Conservation (phyloP, 2,797 vertebrate species). For the Ambastaia sidthimunki region DNA sequence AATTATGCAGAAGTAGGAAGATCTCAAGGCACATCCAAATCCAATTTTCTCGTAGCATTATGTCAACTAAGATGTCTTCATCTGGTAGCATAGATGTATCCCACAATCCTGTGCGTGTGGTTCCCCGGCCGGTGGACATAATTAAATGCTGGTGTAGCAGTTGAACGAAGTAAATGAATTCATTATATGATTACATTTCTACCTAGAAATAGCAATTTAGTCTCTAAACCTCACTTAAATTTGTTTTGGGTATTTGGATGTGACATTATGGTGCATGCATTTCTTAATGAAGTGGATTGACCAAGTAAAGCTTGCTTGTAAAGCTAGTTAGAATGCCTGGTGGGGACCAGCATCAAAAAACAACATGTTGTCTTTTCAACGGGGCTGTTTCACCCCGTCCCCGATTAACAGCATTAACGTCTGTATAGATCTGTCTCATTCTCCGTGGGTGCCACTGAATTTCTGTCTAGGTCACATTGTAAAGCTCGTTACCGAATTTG, state of each 20-base stretch:
- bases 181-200: not conserved
- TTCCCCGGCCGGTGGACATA: not conserved
- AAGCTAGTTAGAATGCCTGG: too few species aligned
- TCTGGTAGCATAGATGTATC: not conserved
- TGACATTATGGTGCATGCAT: not conserved
- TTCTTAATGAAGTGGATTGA: too few species aligned
- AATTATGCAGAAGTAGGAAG: constrained; percentile 9
- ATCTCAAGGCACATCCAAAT: not conserved
- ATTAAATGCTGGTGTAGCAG: not conserved
- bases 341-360: not conserved
- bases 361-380: not conserved
- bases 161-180: not conserved
- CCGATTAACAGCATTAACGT: constrained; percentile 35
- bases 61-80: not conserved
- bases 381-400: constrained; percentile 3
- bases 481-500: constrained; percentile 51
- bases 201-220: not conserved
- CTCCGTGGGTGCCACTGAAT: constrained; percentile 37
- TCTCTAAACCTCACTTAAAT: constrained; percentile 27
- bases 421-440: constrained; percentile 42
- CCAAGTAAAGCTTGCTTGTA: too few species aligned
- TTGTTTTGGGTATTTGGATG: not conserved
- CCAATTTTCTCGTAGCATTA: not conserved
- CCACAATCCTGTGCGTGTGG: not conserved
- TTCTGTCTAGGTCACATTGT: constrained; percentile 50